These are phyloP conservation scores for Orthosia cruda DNA, from an alignment of 2,888 invertebrate genomes.

Conservation along the genomic window DNA sequence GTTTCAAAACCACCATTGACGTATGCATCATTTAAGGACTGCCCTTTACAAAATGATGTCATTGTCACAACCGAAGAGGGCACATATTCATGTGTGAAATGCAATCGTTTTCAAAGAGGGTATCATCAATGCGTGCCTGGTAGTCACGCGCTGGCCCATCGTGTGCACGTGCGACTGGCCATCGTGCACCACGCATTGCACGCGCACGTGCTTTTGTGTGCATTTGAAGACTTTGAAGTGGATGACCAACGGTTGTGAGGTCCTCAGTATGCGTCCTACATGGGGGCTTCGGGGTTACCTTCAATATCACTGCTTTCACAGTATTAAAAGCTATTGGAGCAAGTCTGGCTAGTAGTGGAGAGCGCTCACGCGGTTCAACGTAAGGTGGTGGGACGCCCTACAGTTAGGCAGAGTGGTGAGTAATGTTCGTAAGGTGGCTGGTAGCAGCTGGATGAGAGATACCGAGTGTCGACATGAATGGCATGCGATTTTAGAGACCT, in stretches of 20 bases:
- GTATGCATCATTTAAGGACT: conserved; percentile 13
- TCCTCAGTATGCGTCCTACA: background rate
- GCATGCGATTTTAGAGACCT: too few relatives aligned
- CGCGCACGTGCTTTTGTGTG: conserved; percentile 5
- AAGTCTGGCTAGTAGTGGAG: background rate
- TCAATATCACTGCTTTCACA: too few relatives aligned
- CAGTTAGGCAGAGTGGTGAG: too few relatives aligned
- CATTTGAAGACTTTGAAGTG: background rate
- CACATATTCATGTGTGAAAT: conserved; percentile 19
- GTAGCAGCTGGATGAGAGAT: too few relatives aligned
- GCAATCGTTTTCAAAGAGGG: conserved; percentile 37
- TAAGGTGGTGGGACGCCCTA: too few relatives aligned
- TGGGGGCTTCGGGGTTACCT: too few relatives aligned
- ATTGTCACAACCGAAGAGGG: conserved; percentile 37
- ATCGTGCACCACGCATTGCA: conserved; percentile 31
- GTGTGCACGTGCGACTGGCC: conserved; percentile 31
- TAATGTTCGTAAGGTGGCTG: too few relatives aligned
- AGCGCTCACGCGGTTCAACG: background rate
- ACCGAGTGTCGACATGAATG: too few relatives aligned
- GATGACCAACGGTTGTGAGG: background rate
- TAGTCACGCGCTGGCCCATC: conserved; percentile 38
- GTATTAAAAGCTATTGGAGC: background rate
- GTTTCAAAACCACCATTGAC: conserved; percentile 4
- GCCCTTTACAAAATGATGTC: conserved; percentile 55
- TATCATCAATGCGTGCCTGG: conserved; percentile 55